phyloP scores from a whole-genome alignment of 2,888 invertebrate species.

The Galeopsomyia nigrocyanea region DNA sequence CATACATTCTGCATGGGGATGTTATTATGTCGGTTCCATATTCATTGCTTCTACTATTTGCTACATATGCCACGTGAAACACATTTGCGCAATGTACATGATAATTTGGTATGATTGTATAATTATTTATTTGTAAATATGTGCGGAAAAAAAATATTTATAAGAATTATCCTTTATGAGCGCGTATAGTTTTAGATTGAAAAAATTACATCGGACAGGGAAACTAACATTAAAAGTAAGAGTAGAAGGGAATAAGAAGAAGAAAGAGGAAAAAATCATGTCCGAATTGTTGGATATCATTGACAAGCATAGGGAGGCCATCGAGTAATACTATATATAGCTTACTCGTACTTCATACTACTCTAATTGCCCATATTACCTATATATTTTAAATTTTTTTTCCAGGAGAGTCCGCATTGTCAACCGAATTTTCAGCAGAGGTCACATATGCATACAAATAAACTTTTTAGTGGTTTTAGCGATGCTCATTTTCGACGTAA shows the following conservation, averaged over 20 bases:
- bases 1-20: neutral
- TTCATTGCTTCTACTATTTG: conserved; percentile 1
- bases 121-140: neutral
- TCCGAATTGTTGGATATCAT: conserved; percentile 1
- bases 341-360: too few relatives aligned
- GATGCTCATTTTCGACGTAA: conserved; percentile 23
- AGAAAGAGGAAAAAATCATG: neutral
- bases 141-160: neutral
- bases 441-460: conserved; percentile 20
- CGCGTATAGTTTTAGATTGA: conserved; percentile 30
- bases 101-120: conserved; percentile 16
- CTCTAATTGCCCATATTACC: neutral
- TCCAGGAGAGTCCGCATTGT: conserved; percentile 18
- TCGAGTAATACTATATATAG: too few relatives aligned
- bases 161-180: neutral
- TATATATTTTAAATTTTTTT: neutral
- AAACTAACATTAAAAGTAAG: neutral
- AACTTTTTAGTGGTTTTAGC: conserved; percentile 8
- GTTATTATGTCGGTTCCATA: neutral
- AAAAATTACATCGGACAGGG: neutral
- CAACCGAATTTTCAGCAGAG: conserved; percentile 6
- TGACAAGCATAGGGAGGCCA: conserved; percentile 11
- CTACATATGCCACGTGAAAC: conserved; percentile 18
- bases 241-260: too few relatives aligned
- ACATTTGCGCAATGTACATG: too few relatives aligned